phyloP scores from a whole-genome alignment of 1,140 invertebrate species.

The Arctopsyche grandis region DNA sequence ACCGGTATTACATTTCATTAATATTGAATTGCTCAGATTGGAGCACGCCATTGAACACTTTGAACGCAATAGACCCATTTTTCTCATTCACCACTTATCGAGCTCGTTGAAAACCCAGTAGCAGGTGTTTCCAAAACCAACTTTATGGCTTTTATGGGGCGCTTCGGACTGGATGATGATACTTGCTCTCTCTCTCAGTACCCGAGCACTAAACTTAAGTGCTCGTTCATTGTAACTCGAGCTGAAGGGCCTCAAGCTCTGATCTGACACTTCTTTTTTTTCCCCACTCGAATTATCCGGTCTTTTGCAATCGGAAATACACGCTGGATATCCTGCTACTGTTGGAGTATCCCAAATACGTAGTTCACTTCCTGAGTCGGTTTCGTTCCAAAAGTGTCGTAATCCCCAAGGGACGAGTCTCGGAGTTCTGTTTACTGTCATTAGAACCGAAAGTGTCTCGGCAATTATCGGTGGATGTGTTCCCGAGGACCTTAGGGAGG shows the following conservation, averaged over 20 bases:
- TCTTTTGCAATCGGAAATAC: no score
- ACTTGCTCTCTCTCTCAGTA: not conserved
- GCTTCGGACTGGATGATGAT: constrained; percentile 10
- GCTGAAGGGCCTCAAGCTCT: not conserved
- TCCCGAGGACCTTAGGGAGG: not conserved
- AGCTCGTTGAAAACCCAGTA: constrained; percentile 14
- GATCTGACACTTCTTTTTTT: not conserved
- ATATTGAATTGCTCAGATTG: no score
- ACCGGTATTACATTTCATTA: no score
- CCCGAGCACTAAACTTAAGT: not conserved
- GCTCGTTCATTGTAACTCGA: constrained; percentile 5
- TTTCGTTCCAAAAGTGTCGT: no score
- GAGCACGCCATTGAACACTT: no score
- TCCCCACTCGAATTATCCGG: no score
- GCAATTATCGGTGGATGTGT: constrained; percentile 44
- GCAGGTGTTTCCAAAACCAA: constrained; percentile 35
- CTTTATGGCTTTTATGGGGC: constrained; percentile 49
- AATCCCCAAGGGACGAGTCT: not conserved
- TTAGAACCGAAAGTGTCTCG: constrained; percentile 29
- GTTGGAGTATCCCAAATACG: not conserved
- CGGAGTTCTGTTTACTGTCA: constrained; percentile 49
- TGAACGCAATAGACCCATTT: no score
- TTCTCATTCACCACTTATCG: no score
- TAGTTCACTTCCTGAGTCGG: no score
- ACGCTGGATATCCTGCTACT: no score